Evolutionary conservation across 2,888 invertebrate species (phyloP), one percentile per base, ranked within the genome.

Genomic region (Cheilosia vernalis): DNA sequence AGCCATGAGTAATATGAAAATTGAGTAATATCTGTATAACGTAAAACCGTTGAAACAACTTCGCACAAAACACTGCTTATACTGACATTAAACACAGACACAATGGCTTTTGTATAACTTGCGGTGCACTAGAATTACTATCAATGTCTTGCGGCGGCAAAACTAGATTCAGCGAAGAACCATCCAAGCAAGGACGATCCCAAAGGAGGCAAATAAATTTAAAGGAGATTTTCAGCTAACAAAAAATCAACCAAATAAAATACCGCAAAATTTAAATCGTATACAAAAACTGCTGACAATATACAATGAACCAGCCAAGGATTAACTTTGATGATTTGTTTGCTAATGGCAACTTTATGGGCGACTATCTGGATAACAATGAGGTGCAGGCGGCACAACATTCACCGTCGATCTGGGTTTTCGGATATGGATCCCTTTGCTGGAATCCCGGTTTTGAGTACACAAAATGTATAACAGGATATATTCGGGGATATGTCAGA

Each of bases 361-460:
- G 88, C 4, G 88, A 85, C 13, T 88, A 88, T 44, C 87, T 87
- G 3, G 76, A 87, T 15, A 83, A 77, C n/a, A 87, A 88, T 60
- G 87, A 70, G 5, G 24, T 3, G 24, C 24, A 24, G 24, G 83
- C 81, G n/a, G 79, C 33, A 30, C 40, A 63, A 2, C 6, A 60
- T 63, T 87, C 88, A 4, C 87, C 89, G 7, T 87, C 89, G 24
- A 90, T 89, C 90, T 99, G 98, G 98, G 94, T 99, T 30, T 99
- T 98, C 90, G 99, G 98, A 0, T 99, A 99, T 89, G 99, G 99
- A 4, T 98, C 98, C 0, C 92, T 99, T 61, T 97, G 98, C 92
- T 99, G 98, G 98, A 95, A 97, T 92, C 97, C 97, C 0, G 98
- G 98, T 66, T 98, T 99, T 91, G 95, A 95, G 67, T 98, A 95